Evolutionary conservation across 2,888 invertebrate genomes (phyloP), one percentile per base, ranked within the genome.

Genomic region (Perdita meconis): DNA sequence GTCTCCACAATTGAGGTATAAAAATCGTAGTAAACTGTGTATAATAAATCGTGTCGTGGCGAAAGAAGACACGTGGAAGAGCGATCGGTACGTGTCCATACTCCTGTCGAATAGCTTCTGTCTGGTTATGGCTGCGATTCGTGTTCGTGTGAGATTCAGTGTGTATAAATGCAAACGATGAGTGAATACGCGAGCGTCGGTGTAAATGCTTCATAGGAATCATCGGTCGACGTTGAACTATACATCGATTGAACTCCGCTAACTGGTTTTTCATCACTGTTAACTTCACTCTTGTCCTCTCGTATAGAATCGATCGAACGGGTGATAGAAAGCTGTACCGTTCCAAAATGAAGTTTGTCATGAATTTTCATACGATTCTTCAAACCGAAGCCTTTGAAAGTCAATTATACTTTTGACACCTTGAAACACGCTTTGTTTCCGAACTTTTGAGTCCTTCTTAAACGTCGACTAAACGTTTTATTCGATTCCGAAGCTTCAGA

Each of bases 41-140:
- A 83, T 56, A 67, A 73, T 67, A 69, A 50, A 70, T 55, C 69
- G 72, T 78, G 60, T 65, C 81, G 78, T 64, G 83, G 59, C 81
- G 74, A 65, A 83, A 70, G 53, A 78, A 81, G 76, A 84, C 83
- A 81, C 84, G 79, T 81, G 83, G 84, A 83, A 83, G 84, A 83
- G 75, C 82, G 80, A 81, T 81, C 76, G 74, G 60, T 72, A 69
- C 47, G 64, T 78, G 67, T 53, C 55, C 50, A 70, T 69, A 76
- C 47, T 67, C 19, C 30, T 38, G 10, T n/a, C 60, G 40, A 51
- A 38, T 57, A 64, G 24, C 60, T 36, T n/a, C 38, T 71, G 47
- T 71, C 56, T 65, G 59, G 50, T 74, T 30, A 42, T 42, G 53
- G 70, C n/a, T 64, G 22, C 38, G 40, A 16, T 38, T 72, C 57